Conservation (phyloP, 2,113 vertebrate species). For the Sisor rabdophorus region DNA sequence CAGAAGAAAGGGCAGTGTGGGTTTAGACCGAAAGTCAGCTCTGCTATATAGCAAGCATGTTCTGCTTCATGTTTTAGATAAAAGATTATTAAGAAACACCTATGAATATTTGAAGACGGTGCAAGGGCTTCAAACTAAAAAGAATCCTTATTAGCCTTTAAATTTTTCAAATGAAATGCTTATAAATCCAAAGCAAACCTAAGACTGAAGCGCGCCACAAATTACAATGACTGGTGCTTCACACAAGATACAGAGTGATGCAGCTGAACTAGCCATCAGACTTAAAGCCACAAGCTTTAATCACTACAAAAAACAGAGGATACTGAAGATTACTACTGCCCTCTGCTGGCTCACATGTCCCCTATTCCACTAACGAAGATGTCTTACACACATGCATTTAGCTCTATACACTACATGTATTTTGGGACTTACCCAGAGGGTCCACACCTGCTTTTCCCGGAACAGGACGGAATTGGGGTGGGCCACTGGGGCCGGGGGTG, state of each 20-base stretch:
- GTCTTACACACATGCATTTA: slow-evolving; percentile 3
- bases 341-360: slow-evolving; percentile 63
- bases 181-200: background rate
- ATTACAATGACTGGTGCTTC: background rate
- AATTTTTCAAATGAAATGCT: too few relatives aligned
- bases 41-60: background rate
- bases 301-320: background rate
- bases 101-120: background rate
- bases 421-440: slow-evolving; percentile 70
- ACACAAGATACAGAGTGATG: background rate
- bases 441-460: slow-evolving; percentile 74
- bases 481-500: slow-evolving; percentile 71
- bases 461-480: slow-evolving; percentile 75
- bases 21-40: background rate
- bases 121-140: background rate
- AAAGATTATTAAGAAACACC: background rate
- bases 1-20: background rate
- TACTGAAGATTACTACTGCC: slow-evolving; percentile 63
- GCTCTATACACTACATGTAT: background rate
- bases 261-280: background rate
- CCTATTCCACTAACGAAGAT: slow-evolving; percentile 38
- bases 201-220: background rate
- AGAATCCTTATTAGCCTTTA: background rate
- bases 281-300: background rate
- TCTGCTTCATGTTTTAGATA: background rate